Base-by-base conservation (phyloP, 2,797 vertebrate genomes). In the Lacerta agilis region DNA sequence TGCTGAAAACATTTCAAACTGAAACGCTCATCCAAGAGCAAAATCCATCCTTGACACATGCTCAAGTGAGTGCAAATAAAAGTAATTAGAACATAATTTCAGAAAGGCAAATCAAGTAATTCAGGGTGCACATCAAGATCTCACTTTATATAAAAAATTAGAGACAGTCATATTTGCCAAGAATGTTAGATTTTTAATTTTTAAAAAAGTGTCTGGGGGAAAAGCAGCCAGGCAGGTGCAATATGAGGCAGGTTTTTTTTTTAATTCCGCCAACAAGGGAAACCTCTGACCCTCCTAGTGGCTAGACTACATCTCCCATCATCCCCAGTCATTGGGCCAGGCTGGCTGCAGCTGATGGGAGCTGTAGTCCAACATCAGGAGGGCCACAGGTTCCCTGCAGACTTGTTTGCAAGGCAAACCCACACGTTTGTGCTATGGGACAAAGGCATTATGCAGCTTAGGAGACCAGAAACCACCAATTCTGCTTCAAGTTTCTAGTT, bases 1-100 rank as follows among this genome's bases (percentile, higher is more conserved):
- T 4, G 1, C 1, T 41, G 55, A 82, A 91, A 49, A 0, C 0
- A 49, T 20, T 3, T 69, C 5, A 49, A 49, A 90, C n/a, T 17
- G 8, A 27, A 81, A 36, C 0, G 23, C 58, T 66, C 10, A 8
- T 2, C 23, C 66, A 85, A 33, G 75, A 4, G 1, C 0, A 0
- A 64, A 75, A 71, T 75, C 41, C 43, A 13, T 66, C 73, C 5
- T 88, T 41, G n/a, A 18, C 0, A 49, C 17, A 13, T 2, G 0
- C 4, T 85, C 77, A 45, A 78, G 33, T n/a, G 20, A 55, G 33
- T 43, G 79, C 69, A n/a, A 66, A 49, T 82, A 66, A 75, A 82
- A 76, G 25, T 66, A 66, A 66, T 66, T 66, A 64, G 38, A 76
- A 45, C 23, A 66, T 66, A 75, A 73, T 75, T 73, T 41, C 69